Evolutionary conservation across 2,797 vertebrate genomes (phyloP), one percentile per base, ranked within the genome.

Genomic region (Enoplosus armatus): DNA sequence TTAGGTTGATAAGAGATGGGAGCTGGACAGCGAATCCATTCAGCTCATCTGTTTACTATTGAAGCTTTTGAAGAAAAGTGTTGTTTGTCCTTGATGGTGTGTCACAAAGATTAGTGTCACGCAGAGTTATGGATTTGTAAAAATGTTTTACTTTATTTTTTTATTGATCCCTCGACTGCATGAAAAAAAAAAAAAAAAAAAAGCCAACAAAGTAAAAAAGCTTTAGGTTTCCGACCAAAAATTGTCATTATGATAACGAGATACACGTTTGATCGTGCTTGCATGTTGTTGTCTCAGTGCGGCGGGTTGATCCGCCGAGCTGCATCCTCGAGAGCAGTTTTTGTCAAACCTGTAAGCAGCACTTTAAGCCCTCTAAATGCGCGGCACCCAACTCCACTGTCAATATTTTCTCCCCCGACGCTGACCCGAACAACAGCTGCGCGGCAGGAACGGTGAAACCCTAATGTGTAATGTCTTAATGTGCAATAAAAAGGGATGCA

Each of bases 1-100:
- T 89, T 85, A 88, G 78, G 74, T 43, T 87, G 89, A 91, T 90
- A 87, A 79, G 85, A 84, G 84, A 89, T 33, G 78, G 69, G 82
- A 81, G 82, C 51, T 20, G 80, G 83, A 82, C 87, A 80, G 72
- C 83, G 87, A 90, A 92, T 91, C 89, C 82, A 91, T 90, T 90
- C 75, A 81, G 77, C 87, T 89, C 76, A 85, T 87, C 47, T 84
- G 85, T 91, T 89, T 90, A 56, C 75, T 35, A 74, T 1, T 70
- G 47, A 86, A 63, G 89, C 83, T 77, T 90, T 72, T 82, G 79
- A 85, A 85, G 71, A 83, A 87, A 79, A 66, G 66, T 70, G 71
- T 39, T 80, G 84, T 86, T 82, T 79, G 83, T 83, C 75, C 83
- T 76, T 85, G 82, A 74, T 83, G 74, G 58, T 66, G 82, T 87